Evolutionary conservation across 1,140 invertebrate genomes (phyloP).

Genomic region (Halyomorpha halys): DNA sequence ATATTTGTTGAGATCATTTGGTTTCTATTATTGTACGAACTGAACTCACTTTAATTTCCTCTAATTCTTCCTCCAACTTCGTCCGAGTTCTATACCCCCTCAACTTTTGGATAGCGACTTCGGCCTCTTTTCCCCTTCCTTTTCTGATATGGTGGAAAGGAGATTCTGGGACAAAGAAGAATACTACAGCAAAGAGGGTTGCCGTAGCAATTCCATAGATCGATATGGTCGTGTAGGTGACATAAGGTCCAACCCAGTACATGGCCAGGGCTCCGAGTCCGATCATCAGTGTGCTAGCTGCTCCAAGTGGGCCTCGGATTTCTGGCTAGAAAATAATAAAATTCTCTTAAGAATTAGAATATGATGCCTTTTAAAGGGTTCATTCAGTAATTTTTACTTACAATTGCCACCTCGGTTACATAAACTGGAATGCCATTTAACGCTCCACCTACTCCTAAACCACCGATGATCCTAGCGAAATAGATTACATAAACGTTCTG

Average conservation of each 20-base stretch:
- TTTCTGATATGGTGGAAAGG: background rate
- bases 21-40: too few species aligned
- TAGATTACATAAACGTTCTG: slow-evolving; percentile 12
- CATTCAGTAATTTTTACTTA: background rate
- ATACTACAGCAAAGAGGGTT: background rate
- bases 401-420: slow-evolving; percentile 21
- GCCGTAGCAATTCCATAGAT: background rate
- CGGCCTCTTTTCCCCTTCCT: background rate
- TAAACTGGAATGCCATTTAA: slow-evolving; percentile 10
- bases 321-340: background rate
- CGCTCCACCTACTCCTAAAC: slow-evolving; percentile 2
- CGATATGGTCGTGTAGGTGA: background rate
- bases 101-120: background rate
- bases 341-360: background rate
- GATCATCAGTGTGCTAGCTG: background rate
- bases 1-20: too few species aligned
- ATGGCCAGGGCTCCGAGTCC: background rate
- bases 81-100: background rate
- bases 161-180: slow-evolving; percentile 1
- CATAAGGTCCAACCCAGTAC: background rate
- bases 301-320: background rate
- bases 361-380: too few species aligned
- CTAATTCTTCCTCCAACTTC: too few species aligned
- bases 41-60: too few species aligned
- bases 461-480: slow-evolving; percentile 9